Evolutionary conservation across 2,797 vertebrate species (phyloP).

Genomic region (Pteropus rufus): DNA sequence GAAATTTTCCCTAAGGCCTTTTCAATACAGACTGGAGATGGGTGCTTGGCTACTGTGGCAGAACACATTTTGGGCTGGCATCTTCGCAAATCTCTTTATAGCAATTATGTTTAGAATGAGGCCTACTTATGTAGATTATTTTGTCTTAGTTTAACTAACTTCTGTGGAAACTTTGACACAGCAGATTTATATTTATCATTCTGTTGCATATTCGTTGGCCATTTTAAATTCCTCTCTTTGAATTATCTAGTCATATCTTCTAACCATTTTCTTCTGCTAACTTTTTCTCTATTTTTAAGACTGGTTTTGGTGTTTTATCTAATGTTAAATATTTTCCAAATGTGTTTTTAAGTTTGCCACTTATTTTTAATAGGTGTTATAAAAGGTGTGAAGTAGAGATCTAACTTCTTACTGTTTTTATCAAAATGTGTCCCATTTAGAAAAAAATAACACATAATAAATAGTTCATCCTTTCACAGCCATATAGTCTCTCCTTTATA

Average conservation of each 20-base stretch:
- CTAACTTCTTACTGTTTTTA: neutral
- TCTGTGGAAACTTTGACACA: neutral
- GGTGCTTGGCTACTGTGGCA: neutral
- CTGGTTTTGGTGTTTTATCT: neutral
- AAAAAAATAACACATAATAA: neutral
- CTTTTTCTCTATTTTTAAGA: neutral
- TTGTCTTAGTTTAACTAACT: neutral
- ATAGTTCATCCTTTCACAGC: neutral
- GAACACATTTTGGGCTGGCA: neutral
- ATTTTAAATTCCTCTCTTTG: neutral
- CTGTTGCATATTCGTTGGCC: neutral
- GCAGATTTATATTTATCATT: neutral
- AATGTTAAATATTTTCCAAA: neutral
- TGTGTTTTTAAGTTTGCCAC: neutral
- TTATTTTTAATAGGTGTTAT: neutral
- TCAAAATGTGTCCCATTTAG: neutral
- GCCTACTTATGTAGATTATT: neutral
- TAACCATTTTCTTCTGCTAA: neutral
- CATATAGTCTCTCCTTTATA: neutral
- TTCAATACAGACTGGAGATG: neutral
- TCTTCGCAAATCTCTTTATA: neutral
- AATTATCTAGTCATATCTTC: neutral
- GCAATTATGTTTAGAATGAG: neutral
- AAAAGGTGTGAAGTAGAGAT: neutral
- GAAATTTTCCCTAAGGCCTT: neutral